Conservation (phyloP, 2,888 invertebrate genomes). For the Yponomeuta sedellus region DNA sequence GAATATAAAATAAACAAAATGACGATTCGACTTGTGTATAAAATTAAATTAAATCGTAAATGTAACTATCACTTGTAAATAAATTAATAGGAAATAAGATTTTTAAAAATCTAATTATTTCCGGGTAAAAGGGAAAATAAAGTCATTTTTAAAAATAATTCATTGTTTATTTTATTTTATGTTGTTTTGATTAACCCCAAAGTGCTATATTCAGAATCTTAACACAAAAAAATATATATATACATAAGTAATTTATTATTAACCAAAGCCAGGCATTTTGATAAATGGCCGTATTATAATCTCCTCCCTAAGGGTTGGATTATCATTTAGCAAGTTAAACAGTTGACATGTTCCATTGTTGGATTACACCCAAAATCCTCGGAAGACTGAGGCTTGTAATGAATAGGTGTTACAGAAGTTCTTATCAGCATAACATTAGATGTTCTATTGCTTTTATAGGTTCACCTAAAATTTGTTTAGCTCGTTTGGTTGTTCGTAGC, state of each 20-base stretch:
- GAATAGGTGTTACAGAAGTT: background rate
- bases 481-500: no score
- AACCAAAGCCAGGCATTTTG: conserved; percentile 9
- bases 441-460: no score
- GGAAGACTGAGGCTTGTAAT: background rate
- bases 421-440: background rate
- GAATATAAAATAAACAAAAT: conserved; percentile 28
- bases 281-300: conserved; percentile 13
- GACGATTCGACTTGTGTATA: conserved; percentile 47
- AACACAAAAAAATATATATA: background rate
- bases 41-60: conserved; percentile 48
- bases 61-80: conserved; percentile 60
- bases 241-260: background rate
- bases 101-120: conserved; percentile 74
- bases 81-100: conserved; percentile 64
- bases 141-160: conserved; percentile 64
- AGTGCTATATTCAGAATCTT: background rate
- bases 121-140: conserved; percentile 65
- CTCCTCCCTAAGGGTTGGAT: background rate
- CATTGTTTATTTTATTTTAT: background rate
- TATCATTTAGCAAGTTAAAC: conserved; percentile 16
- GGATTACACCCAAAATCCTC: conserved; percentile 12
- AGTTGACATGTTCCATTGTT: conserved; percentile 19
- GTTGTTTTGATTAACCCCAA: background rate
- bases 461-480: no score